phyloP scores from a whole-genome alignment of 2,797 vertebrate genomes.

The Myotis vivesi region DNA sequence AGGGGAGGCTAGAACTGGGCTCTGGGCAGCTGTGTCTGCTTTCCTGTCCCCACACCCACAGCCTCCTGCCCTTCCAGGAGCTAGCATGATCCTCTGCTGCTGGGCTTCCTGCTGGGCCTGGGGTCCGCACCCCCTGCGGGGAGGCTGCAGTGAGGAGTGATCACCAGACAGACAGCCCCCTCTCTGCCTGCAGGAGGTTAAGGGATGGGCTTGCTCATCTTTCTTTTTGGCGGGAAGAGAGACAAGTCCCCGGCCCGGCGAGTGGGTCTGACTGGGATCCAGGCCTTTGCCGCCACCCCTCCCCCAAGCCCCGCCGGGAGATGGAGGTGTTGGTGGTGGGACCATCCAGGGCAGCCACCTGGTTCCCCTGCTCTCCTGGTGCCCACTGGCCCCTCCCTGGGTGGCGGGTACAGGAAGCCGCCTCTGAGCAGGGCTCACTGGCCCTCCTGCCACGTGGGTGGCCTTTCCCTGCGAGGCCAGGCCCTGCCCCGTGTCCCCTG shows the following conservation, averaged over 20 bases:
- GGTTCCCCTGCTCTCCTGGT: neutral
- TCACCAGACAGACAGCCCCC: too few species aligned
- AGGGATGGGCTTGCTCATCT: fast-evolving
- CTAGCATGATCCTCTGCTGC: too few species aligned
- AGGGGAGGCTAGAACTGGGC: neutral
- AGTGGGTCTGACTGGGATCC: neutral
- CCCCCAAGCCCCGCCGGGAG: neutral
- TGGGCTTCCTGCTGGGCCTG: neutral
- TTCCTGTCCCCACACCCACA: neutral
- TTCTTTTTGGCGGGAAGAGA: neutral
- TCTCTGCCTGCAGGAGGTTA: neutral
- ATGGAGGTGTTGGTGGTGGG: neutral
- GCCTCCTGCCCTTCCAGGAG: too few species aligned
- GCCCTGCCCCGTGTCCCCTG: neutral
- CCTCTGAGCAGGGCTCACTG: neutral
- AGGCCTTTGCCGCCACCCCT: neutral
- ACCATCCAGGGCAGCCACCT: fast-evolving
- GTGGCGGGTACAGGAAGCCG: neutral
- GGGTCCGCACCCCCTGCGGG: neutral
- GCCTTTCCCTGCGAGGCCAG: slow-evolving; percentile 17
- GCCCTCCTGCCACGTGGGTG: slow-evolving; percentile 52
- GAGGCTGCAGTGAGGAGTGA: neutral
- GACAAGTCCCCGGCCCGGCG: too few species aligned
- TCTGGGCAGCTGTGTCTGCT: neutral
- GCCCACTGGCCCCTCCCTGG: neutral